Evolutionary conservation across 2,797 vertebrate genomes (phyloP), one percentile per base, ranked within the genome.

Genomic region (Silurus lanzhouensis): DNA sequence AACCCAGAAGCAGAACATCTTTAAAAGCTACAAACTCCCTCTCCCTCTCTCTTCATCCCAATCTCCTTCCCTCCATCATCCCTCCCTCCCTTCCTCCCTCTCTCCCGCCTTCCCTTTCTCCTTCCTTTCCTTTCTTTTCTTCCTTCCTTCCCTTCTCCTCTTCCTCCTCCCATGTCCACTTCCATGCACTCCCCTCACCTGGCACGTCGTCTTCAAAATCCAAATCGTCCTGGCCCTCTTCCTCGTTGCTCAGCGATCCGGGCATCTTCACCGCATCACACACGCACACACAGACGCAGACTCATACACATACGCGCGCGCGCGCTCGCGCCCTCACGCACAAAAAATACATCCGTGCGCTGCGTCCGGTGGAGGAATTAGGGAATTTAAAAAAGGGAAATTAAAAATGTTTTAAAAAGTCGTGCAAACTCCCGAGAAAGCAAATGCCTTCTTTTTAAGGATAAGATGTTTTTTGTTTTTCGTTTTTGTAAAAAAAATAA

Each of bases 151-250:
- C 74, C 60, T 80, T 52, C 61, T 46, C 52, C 27, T 17, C 63
- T 67, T 81, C 48, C 84, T 68, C 72, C 80, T 82, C 72, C 88
- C 86, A 84, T 85, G 84, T 83, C 90, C 88, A 88, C 86, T 89
- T 87, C 71, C 74, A 72, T 79, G 67, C 64, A 85, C 86, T 68
- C 83, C 89, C 90, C 95, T 96, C 96, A 98, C 97, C 97, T 95
- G 97, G 96, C 93, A 97, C 94, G 89, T 98, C 97, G 94, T 95
- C 95, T 93, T 95, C 96, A 94, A 96, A 96, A 94, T 97, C 97
- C 94, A 97, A 96, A 94, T 97, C 96, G 94, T 97, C 97, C 91
- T 95, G 95, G 93, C 94, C 96, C 94, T 97, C 96, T 93, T 97
- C 96, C 94, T 96, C 97, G 94, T 96, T 95, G 94, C 96, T 96